Conservation (phyloP, 2,113 vertebrate genomes). For the Galemys pyrenaicus region DNA sequence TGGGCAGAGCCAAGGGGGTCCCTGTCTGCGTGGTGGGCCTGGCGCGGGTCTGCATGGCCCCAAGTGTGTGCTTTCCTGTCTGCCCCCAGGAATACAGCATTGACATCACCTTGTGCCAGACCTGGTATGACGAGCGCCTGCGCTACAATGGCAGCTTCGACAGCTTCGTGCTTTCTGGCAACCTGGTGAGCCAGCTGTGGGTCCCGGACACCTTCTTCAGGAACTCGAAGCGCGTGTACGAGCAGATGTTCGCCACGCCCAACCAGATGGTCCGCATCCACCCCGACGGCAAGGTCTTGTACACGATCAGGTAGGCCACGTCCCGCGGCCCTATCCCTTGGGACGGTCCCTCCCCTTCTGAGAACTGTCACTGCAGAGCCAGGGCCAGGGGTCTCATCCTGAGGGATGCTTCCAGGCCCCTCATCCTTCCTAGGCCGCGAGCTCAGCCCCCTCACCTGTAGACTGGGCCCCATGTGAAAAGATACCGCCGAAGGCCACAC, state of each 20-base stretch:
- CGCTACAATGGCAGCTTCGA: slow-evolving; percentile 86
- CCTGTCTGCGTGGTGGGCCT: neutral
- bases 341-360: neutral
- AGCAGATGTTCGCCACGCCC: slow-evolving; percentile 85
- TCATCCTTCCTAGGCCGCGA: neutral
- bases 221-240: slow-evolving; percentile 86
- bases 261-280: slow-evolving; percentile 88
- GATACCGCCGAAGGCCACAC: neutral
- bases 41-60: neutral
- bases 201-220: slow-evolving; percentile 88
- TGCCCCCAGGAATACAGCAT: slow-evolving; percentile 87
- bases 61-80: slow-evolving; percentile 50
- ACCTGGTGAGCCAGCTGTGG: slow-evolving; percentile 88
- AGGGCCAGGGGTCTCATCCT: neutral
- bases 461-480: neutral
- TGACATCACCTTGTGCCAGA: slow-evolving; percentile 89
- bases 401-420: neutral
- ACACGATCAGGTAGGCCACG: slow-evolving; percentile 85
- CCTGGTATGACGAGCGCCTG: slow-evolving; percentile 88
- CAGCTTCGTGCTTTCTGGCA: slow-evolving; percentile 85
- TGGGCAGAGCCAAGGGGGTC: neutral
- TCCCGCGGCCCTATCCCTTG: neutral
- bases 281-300: slow-evolving; percentile 88
- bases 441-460: neutral
- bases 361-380: neutral